Evolutionary conservation across 2,888 invertebrate genomes (phyloP), one percentile per base, ranked within the genome.

Genomic region (Eupithecia inturbata): DNA sequence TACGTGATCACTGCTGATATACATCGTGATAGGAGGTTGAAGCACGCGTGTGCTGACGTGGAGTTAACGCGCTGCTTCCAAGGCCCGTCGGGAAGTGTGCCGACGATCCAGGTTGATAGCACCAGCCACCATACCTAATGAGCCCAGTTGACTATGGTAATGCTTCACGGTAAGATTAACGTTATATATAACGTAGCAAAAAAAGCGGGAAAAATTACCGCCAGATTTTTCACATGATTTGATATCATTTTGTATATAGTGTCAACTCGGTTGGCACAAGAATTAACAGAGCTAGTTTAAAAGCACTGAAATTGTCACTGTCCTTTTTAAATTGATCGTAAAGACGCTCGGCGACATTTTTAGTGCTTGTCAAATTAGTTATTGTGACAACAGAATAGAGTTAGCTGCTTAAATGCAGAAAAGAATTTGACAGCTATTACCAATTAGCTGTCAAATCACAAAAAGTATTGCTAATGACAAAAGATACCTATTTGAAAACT

Each of bases 21-120:
- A 70, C 99, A 98, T 78, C 99, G 96, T 71, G 98, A 98, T 81
- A 99, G 95, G 83, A 99, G 97, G 87, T 98, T 97, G 95, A 99
- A 99, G 92, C 98, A 98, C 95, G 98, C 97, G 77, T 98, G 95
- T 73, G 97, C 97, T 36, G 97, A 96, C 81, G 96, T 95, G 85
- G 96, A 95, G 93, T 99, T 98, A 76, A 98, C 92, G 86, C 95
- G 95, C 82, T 97, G 96, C 91, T 99, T 98, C 85, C 96, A 95
- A 45, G 95, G 95, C 67, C 97, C 96, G 82, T 97, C 97, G 39
- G 97, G 97, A 45, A 98, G 93, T 80, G 97, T 96, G 75, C 98
- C 99, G 81, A 99, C 97, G 83, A 97, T 95, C 72, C 98, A 98
- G 16, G 98, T 98, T 88, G 97, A 97, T 76, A 97, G 89, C 77